phyloP scores from a whole-genome alignment of 1,140 invertebrate genomes.

The Drosophila albomicans region DNA sequence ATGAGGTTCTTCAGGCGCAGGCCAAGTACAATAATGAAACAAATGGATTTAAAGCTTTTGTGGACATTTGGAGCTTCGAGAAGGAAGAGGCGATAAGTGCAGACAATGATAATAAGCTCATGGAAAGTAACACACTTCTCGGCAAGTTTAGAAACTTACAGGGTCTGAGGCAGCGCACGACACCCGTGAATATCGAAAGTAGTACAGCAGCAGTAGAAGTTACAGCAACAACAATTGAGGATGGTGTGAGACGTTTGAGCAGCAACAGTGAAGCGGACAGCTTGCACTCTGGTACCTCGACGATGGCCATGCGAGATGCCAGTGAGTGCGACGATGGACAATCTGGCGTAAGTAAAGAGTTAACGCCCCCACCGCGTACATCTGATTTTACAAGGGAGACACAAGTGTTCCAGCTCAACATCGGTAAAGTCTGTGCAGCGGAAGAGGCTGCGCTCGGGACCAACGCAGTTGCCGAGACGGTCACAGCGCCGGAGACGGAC shows the following conservation, averaged over 20 bases:
- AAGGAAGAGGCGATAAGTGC: slow-evolving; percentile 56
- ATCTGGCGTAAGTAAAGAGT: slow-evolving; percentile 54
- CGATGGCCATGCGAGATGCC: slow-evolving; percentile 53
- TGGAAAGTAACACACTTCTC: slow-evolving; percentile 62
- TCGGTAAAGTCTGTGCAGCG: background rate
- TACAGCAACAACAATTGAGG: background rate
- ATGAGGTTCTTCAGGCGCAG: slow-evolving; percentile 60
- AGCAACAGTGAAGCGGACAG: slow-evolving; percentile 49
- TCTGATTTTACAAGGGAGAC: slow-evolving; percentile 50
- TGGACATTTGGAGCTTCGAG: slow-evolving; percentile 75
- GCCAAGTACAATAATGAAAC: slow-evolving; percentile 67
- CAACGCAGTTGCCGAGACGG: background rate
- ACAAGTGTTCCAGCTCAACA: slow-evolving; percentile 52
- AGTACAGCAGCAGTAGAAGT: background rate
- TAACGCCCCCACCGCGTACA: slow-evolving; percentile 31
- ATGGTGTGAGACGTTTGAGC: background rate
- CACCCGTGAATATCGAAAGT: background rate
- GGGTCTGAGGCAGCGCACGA: slow-evolving; percentile 29
- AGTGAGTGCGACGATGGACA: slow-evolving; percentile 37
- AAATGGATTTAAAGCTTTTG: slow-evolving; percentile 64
- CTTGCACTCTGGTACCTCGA: slow-evolving; percentile 50
- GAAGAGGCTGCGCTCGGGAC: background rate
- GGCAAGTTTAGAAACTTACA: slow-evolving; percentile 63
- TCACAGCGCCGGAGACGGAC: background rate
- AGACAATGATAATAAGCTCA: slow-evolving; percentile 42